These are phyloP conservation scores for Sebastes steindachneri DNA, from an alignment of 2,797 vertebrate species.

Conservation along the genomic window DNA sequence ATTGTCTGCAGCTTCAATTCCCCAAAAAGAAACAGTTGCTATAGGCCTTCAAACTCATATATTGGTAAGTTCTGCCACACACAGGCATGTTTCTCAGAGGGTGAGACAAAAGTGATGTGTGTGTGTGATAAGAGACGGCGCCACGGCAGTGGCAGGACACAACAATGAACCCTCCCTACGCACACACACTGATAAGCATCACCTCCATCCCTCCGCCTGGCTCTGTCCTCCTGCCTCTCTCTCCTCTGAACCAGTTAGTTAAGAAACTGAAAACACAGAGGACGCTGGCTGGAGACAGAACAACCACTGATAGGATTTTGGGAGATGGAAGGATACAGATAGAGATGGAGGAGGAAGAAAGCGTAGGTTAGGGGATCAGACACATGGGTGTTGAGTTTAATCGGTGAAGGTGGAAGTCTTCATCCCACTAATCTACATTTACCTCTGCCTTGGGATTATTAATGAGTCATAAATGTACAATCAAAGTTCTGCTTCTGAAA, in stretches of 20 bases:
- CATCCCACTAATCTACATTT: background rate
- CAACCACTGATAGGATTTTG: constrained; percentile 41
- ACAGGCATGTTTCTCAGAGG: constrained; percentile 69
- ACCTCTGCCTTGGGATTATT: background rate
- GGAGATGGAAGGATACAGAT: background rate
- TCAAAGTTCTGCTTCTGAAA: no score
- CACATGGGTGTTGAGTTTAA: background rate
- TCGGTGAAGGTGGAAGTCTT: background rate
- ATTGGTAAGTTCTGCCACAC: constrained; percentile 34
- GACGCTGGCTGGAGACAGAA: constrained; percentile 23
- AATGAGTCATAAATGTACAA: background rate
- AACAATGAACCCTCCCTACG: constrained; percentile 83
- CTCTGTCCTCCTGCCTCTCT: constrained; percentile 49
- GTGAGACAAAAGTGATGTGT: constrained; percentile 87
- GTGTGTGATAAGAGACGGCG: constrained; percentile 86
- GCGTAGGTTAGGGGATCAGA: background rate
- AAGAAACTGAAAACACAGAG: constrained; percentile 34
- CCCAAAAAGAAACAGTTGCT: no score
- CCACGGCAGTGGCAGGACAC: constrained; percentile 82
- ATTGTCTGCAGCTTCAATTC: background rate
- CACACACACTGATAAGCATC: constrained; percentile 66
- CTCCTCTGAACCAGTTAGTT: constrained; percentile 20
- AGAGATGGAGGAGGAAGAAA: background rate
- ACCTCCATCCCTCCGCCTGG: constrained; percentile 55
- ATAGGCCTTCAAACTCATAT: background rate